Evolutionary conservation across 2,888 invertebrate species (phyloP).

Genomic region (Heliconius ismenius): DNA sequence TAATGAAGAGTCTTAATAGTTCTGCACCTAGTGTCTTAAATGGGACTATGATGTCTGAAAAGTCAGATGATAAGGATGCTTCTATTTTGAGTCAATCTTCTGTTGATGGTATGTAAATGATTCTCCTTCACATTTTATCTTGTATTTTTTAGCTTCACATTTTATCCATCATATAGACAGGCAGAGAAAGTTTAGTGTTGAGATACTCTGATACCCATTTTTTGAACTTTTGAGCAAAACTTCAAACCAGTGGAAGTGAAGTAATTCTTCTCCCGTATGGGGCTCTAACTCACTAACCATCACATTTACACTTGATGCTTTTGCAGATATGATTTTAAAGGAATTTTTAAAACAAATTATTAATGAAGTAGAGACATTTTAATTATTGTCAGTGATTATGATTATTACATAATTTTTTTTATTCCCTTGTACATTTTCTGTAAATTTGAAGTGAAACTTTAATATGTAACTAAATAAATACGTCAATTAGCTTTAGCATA

Average conservation of each 20-base stretch:
- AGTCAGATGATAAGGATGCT: slow-evolving; percentile 40
- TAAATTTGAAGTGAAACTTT: background rate
- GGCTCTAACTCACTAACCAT: background rate
- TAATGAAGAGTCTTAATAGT: slow-evolving; percentile 47
- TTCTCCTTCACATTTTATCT: background rate
- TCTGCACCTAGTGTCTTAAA: slow-evolving; percentile 45
- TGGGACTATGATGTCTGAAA: slow-evolving; percentile 48
- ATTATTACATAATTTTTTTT: background rate
- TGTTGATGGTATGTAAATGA: slow-evolving; percentile 58
- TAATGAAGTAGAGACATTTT: too few relatives aligned
- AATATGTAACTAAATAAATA: background rate
- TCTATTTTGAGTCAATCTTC: slow-evolving; percentile 62
- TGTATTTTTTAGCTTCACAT: too few relatives aligned
- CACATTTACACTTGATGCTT: too few relatives aligned
- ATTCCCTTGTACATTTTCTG: background rate
- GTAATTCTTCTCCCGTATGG: too few relatives aligned
- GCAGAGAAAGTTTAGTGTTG: too few relatives aligned
- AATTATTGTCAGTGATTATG: too few relatives aligned
- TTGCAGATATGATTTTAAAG: too few relatives aligned
- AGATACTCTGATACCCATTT: too few relatives aligned
- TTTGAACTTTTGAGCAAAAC: too few relatives aligned
- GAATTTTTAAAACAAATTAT: too few relatives aligned
- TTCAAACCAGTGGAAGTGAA: too few relatives aligned
- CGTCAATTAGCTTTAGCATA: background rate
- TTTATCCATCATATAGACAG: too few relatives aligned